A percentile compares a stretch with the other conserved stretches of the same genome.
These are phyloP conservation scores for Alectoris magna DNA, from an alignment of 2,797 vertebrate genomes.

Conservation along the genomic window DNA sequence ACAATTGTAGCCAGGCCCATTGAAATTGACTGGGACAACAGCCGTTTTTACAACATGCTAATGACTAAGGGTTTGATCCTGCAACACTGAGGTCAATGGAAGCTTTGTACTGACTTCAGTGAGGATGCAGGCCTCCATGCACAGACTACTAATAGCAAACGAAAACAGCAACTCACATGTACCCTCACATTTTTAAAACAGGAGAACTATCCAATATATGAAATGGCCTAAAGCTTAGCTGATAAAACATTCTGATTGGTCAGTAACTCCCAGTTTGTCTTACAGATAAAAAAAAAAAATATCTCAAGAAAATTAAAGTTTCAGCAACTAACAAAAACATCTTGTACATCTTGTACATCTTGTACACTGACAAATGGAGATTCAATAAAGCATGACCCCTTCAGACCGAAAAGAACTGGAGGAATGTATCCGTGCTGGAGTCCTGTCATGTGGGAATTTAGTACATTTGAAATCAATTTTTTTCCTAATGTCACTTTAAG, in stretches of 20 bases:
- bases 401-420: neutral
- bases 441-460: neutral
- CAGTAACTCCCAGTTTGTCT: neutral
- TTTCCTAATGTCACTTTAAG: neutral
- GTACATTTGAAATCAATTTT: neutral
- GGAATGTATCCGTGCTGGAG: neutral
- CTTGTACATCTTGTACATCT: neutral
- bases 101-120: constrained; percentile 18
- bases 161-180: neutral
- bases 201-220: neutral
- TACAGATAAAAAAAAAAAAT: neutral
- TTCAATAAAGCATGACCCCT: neutral
- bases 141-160: neutral
- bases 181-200: neutral
- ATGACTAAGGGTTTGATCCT: constrained; percentile 35
- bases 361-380: neutral
- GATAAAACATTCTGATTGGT: neutral
- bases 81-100: neutral
- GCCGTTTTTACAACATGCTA: neutral
- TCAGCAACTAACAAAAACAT: neutral
- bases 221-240: neutral
- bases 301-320: neutral
- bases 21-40: neutral
- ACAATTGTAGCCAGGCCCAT: constrained; percentile 1
- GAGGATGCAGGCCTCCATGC: neutral